Percentiles rank a stretch among this genome's conserved stretches.
Evolutionary conservation across 2,113 vertebrate genomes (phyloP).

Genomic region (Oryzias melastigma): DNA sequence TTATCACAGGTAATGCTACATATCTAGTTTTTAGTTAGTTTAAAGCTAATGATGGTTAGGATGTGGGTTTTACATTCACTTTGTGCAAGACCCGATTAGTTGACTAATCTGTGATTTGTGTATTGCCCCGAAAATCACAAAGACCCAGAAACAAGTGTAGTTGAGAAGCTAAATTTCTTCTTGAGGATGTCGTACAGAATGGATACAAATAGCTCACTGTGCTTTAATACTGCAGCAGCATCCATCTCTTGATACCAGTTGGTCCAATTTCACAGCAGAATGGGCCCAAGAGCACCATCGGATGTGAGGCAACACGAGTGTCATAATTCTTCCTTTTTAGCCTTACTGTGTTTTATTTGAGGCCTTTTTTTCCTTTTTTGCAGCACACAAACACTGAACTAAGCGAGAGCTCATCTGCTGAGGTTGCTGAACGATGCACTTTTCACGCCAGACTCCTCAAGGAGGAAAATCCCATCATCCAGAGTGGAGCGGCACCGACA

Average conservation of each 20-base stretch:
- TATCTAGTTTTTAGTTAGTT: no score
- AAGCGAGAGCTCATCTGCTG: conserved; percentile 50
- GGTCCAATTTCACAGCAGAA: conserved; percentile 61
- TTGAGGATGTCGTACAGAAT: conserved; percentile 41
- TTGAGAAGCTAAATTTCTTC: conserved; percentile 25
- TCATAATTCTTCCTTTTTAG: conserved; percentile 56
- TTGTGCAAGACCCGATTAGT: no score
- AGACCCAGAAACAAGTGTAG: background rate
- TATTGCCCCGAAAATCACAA: background rate
- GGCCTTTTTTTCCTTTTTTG: conserved; percentile 40
- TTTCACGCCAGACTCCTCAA: conserved; percentile 61
- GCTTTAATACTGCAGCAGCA: conserved; percentile 50
- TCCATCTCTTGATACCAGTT: conserved; percentile 58
- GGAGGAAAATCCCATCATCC: conserved; percentile 65
- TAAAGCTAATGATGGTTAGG: no score
- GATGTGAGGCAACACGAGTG: conserved; percentile 44
- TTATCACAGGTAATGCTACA: no score
- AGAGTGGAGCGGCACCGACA: conserved; percentile 43
- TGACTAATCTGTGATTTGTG: no score
- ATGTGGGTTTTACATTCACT: no score
- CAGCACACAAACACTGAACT: conserved; percentile 37
- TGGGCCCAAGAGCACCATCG: conserved; percentile 44
- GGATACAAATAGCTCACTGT: conserved; percentile 41
- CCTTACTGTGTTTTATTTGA: conserved; percentile 46
- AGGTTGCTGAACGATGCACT: conserved; percentile 71